phyloP scores from a whole-genome alignment of 2,113 vertebrate species.

The Felis chaus region DNA sequence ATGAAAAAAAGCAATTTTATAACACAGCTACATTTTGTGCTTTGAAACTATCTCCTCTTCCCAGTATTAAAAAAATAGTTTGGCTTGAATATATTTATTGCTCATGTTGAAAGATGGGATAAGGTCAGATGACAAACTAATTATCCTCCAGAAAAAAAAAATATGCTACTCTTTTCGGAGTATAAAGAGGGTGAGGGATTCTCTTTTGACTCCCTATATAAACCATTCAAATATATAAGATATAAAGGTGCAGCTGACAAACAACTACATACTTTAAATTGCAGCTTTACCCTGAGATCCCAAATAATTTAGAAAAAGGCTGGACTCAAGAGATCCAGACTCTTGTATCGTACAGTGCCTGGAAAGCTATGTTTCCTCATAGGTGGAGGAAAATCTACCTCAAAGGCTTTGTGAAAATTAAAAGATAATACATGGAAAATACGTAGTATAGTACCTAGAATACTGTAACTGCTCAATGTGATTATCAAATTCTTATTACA shows the following conservation, averaged over 20 bases:
- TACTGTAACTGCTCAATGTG: not conserved
- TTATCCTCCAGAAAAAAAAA: not conserved
- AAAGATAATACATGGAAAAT: not conserved
- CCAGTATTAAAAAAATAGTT: not conserved
- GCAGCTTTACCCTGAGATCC: not conserved
- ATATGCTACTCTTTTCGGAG: not conserved
- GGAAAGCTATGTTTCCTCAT: not conserved
- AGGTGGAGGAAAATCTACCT: not conserved
- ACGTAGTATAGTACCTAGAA: not conserved
- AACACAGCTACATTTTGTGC: not conserved
- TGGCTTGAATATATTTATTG: constrained; percentile 9
- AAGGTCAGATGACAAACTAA: not conserved
- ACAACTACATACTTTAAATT: not conserved
- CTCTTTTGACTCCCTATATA: not conserved
- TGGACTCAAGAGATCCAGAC: not conserved
- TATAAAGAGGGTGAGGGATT: not conserved
- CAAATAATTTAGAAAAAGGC: not conserved
- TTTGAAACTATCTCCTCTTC: not conserved
- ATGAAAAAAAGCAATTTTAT: not conserved
- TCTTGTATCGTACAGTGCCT: not conserved
- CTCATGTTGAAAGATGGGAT: not conserved
- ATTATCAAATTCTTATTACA: not conserved
- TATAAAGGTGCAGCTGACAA: not conserved
- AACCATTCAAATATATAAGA: not conserved
- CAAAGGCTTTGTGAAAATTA: not conserved